Conservation (phyloP, 23 tunicate species). For the Styela plicata region DNA sequence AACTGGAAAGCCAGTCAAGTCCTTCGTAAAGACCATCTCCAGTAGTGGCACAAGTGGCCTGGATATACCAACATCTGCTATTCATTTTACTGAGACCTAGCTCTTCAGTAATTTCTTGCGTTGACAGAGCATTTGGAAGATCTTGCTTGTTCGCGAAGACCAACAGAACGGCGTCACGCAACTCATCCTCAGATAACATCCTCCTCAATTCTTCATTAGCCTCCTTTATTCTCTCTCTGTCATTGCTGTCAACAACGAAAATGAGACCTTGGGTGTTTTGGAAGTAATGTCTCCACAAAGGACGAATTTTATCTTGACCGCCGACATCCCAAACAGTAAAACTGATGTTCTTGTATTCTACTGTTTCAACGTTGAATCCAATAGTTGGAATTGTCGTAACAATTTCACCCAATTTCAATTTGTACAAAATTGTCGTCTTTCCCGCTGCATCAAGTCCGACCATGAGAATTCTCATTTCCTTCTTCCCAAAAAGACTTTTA, state of each 20-base stretch:
- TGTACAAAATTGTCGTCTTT: slow-evolving; percentile 43
- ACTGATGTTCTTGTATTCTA: slow-evolving; percentile 96
- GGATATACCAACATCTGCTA: slow-evolving; percentile 26
- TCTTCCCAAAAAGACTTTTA: slow-evolving; percentile 41
- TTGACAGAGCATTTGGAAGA: slow-evolving; percentile 33
- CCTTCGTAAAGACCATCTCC: slow-evolving; percentile 51
- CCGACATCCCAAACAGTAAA: slow-evolving; percentile 99
- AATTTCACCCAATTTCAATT: slow-evolving; percentile 47
- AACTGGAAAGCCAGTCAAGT: slow-evolving; percentile 37
- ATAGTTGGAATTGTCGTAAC: slow-evolving; percentile 50
- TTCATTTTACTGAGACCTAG: slow-evolving; percentile 22
- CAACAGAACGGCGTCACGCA: slow-evolving; percentile 33
- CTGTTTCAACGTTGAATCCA: no score
- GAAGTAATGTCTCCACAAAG: slow-evolving; percentile 94
- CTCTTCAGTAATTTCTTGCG: slow-evolving; percentile 22
- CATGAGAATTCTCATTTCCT: slow-evolving; percentile 52
- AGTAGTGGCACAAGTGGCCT: slow-evolving; percentile 41
- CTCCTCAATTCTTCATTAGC: slow-evolving; percentile 27
- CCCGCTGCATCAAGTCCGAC: slow-evolving; percentile 57
- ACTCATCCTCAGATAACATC: slow-evolving; percentile 33
- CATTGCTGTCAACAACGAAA: slow-evolving; percentile 39
- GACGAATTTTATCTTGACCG: no score
- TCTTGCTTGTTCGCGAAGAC: slow-evolving; percentile 46
- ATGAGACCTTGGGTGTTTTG: slow-evolving; percentile 75
- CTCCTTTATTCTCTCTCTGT: slow-evolving; percentile 34